Evolutionary conservation across 2,888 invertebrate species (phyloP), one percentile per base, ranked within the genome.

Genomic region (Caenorhabditis zanzibari): DNA sequence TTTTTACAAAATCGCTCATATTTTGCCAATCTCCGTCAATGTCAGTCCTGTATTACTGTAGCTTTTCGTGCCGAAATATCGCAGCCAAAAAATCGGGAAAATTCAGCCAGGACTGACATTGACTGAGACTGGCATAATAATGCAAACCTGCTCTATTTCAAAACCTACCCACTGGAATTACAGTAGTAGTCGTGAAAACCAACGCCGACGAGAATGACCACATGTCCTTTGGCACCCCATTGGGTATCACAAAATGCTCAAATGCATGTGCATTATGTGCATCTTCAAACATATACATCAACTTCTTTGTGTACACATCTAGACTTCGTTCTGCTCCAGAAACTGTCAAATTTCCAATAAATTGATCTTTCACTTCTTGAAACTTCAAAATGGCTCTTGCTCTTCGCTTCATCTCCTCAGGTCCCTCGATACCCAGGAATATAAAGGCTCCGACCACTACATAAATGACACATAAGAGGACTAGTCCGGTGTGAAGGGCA

Each of bases 151-250:
- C 35, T 35, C 19, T 19, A 59, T 14, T 58, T n/a, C 19, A 35
- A 44, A 32, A 44, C 86, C 35, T 2, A 88, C 88, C 88, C 38
- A 88, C 88, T n/a, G 88, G 88, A n/a, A 88, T 88, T 32, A 88
- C 88, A 19, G 88, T 88, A 63, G 88, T 88, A 7, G 87, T 85
- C 1, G 88, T 88, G 58, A 88, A 88, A 1, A 88, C 80, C 28
- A 88, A 79, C 2, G 88, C 84, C 4, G 85, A 85, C 0, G 86
- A 81, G 38, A 87, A 84, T 0, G 88, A 85, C 88, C 88, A 88
- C 73, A 86, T 72, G 28, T 88, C 88, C 32, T 84, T 84, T 1
- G 80, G 72, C 7, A 72, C 72, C 2, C 24, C 49, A 5, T 80
- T 59, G 52, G 74, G 59, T 0, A 72, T 72, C 24, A 76, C 41